Evolutionary conservation across 2,113 vertebrate genomes (phyloP).

Genomic region (Lasiurus cinereus): DNA sequence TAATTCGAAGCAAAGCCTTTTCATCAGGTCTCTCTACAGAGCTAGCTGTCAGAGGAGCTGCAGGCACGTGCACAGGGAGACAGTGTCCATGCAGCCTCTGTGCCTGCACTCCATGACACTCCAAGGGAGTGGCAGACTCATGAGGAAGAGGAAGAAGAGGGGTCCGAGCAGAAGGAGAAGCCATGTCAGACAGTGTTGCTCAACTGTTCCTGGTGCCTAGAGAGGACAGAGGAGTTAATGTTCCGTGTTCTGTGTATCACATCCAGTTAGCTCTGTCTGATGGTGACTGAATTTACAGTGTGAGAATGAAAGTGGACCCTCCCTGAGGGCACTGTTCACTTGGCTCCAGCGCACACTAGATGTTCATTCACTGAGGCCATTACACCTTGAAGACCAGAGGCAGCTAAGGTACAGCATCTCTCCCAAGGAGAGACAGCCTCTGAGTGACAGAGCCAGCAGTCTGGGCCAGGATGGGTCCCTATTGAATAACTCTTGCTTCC

Average conservation of each 20-base stretch:
- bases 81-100: fast-evolving
- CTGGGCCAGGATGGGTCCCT: background rate
- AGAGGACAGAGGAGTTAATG: background rate
- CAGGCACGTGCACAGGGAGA: background rate
- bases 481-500: background rate
- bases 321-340: background rate
- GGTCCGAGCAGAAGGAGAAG: background rate
- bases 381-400: background rate
- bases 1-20: background rate
- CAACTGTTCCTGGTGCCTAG: background rate
- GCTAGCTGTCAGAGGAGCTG: background rate
- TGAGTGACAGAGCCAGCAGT: background rate
- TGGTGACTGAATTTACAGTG: background rate
- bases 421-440: background rate
- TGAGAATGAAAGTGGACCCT: background rate
- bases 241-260: fast-evolving
- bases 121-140: background rate
- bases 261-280: background rate
- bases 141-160: background rate
- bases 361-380: background rate
- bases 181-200: background rate
- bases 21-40: background rate
- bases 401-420: too few relatives aligned
- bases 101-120: fast-evolving
- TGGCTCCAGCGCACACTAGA: too few relatives aligned